phyloP scores from a whole-genome alignment of 2,888 invertebrate genomes.

The Agrotis puta region DNA sequence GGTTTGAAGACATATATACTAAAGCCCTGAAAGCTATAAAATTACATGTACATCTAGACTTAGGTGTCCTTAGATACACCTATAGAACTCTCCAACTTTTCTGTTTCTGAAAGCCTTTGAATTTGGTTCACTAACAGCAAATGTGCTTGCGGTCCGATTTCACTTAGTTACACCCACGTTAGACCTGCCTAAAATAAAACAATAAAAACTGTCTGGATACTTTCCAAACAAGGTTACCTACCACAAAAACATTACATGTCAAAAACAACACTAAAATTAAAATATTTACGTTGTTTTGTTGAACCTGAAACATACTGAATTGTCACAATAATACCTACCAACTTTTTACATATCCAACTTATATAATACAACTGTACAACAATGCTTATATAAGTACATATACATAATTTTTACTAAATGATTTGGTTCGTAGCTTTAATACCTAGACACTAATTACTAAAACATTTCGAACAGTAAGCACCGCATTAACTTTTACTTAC shows the following conservation, averaged over 20 bases:
- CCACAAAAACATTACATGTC: slow-evolving; percentile 16
- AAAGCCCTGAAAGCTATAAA: slow-evolving; percentile 10
- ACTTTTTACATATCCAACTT: slow-evolving; percentile 18
- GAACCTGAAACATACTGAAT: slow-evolving; percentile 15
- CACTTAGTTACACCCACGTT: slow-evolving; percentile 27
- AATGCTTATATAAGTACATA: slow-evolving; percentile 27
- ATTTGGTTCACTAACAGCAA: slow-evolving; percentile 27
- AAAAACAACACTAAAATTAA: slow-evolving; percentile 6
- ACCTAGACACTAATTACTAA: slow-evolving; percentile 48
- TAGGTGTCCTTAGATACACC: slow-evolving; percentile 1
- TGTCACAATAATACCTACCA: slow-evolving; percentile 12
- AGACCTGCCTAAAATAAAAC: slow-evolving; percentile 34
- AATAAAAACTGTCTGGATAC: slow-evolving; percentile 43
- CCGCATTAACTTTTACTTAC: slow-evolving; percentile 57
- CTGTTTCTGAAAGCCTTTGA: slow-evolving; percentile 26
- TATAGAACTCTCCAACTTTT: slow-evolving; percentile 20
- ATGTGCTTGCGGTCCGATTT: slow-evolving; percentile 26
- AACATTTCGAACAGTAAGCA: slow-evolving; percentile 61
- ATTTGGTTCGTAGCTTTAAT: slow-evolving; percentile 62
- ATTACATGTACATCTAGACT: slow-evolving; percentile 5
- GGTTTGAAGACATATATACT: neutral
- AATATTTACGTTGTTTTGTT: slow-evolving; percentile 2
- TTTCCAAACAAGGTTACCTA: slow-evolving; percentile 30
- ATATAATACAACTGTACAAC: slow-evolving; percentile 36
- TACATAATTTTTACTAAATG: slow-evolving; percentile 34